Evolutionary conservation across 2,113 vertebrate genomes (phyloP), one percentile per base, ranked within the genome.

Genomic region (Cheirogaleus medius): DNA sequence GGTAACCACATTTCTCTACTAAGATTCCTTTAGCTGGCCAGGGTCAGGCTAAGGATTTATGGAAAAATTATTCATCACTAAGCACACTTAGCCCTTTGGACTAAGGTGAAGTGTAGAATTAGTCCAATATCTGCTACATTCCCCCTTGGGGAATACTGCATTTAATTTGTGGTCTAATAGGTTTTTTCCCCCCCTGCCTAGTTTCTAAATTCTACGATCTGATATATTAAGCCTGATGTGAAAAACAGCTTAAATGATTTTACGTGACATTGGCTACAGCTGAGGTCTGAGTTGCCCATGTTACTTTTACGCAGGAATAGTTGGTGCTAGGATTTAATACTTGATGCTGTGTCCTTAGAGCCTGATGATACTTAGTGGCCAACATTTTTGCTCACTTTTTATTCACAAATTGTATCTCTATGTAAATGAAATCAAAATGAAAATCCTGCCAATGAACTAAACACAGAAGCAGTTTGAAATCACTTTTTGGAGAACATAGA

Each of bases 181-280:
- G 15, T 20, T 21, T 17, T 54, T 39, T 4, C 29, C 18, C 14
- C 56, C 56, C 11, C 49, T 39, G 20, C 3, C 3, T 68, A 34
- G 34, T 56, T 91, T 94, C 60, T 80, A 82, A 95, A 85, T 91
- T 80, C 85, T 85, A 54, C 71, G 82, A 78, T 74, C 34, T 95
- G 58, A 63, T 93, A n/a, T 58, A 58, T 78, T 74, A 77, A 85
- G 85, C 29, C 32, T 91, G 25, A 49, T 74, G 58, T 81, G 58
- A 91, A 78, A 84, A 83, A 29, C 32, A 69, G 29, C 63, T 32
- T 29, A 29, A 68, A 34, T 63, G 60, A 81, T 37, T 60, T 39
- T 39, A 32, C 3, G 1, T 78, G 91, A 68, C 60, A 20, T 21
- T 14, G 82, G 44, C 58, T 58, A 5, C 23, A 63, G 58, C 29